Percentiles rank a stretch among this genome's conserved stretches.
Conservation (phyloP, 2,888 invertebrate species). For the Leucophenga montana region DNA sequence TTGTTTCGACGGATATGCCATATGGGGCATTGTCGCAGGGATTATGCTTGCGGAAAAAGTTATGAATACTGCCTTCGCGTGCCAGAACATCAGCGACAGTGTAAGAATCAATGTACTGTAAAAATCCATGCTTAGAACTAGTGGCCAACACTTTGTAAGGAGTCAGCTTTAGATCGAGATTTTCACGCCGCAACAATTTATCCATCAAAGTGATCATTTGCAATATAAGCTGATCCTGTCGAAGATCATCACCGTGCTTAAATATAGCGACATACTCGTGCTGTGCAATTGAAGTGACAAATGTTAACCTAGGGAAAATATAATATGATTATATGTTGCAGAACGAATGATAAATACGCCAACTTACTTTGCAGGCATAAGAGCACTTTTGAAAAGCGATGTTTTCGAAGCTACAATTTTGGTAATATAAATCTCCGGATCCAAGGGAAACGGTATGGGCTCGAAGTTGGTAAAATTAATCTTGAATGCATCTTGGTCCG, state of each 20-base stretch:
- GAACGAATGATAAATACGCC: background rate
- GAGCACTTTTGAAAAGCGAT: constrained; percentile 93
- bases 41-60: constrained; percentile 92
- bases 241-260: constrained; percentile 96
- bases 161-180: constrained; percentile 95
- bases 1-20: constrained; percentile 93
- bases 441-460: constrained; percentile 93
- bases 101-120: constrained; percentile 94
- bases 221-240: constrained; percentile 97
- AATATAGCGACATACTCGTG: constrained; percentile 94
- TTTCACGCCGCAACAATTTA: constrained; percentile 92
- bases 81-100: constrained; percentile 94
- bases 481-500: constrained; percentile 86
- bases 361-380: constrained; percentile 88
- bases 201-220: constrained; percentile 99
- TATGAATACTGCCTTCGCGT: constrained; percentile 90
- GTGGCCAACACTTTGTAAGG: constrained; percentile 97
- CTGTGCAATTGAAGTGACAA: constrained; percentile 82
- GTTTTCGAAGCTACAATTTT: constrained; percentile 93
- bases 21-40: constrained; percentile 91
- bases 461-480: constrained; percentile 93
- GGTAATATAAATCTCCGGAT: constrained; percentile 91
- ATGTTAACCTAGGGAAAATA: constrained; percentile 79
- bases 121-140: constrained; percentile 95
- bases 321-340: no score